Base-by-base conservation (phyloP, 2,113 vertebrate genomes). In the Catharus minimus region DNA sequence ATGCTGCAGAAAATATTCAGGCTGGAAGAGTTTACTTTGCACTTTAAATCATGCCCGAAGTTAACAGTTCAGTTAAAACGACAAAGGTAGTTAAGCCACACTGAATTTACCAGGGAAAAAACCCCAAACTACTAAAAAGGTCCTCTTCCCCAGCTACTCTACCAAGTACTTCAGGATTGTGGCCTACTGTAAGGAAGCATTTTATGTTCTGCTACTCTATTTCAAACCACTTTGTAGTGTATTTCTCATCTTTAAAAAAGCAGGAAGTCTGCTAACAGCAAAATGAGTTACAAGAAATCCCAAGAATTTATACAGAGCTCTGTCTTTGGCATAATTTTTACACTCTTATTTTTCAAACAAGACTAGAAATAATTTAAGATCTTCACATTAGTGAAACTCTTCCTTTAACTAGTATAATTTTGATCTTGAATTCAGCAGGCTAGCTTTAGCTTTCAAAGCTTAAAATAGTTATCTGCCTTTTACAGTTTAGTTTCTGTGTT, bases 401-500 rank as follows among this genome's bases (percentile, higher is more conserved):
- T 84, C 56, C 32, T 20, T 92, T 76, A 78, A 68, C 71, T 75
- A 89, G 44, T 58, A 62, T 9, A 62, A 8, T 61, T 92, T 62
- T 60, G 36, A 79, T 94, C 49, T 81, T 71, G 50, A 65, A 55
- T 76, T 92, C 77, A 92, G 65, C 21, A 56, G 30, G 10, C 62
- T 87, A 64, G 26, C 32, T 91, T 87, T 75, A 56, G 33, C 15
- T 82, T 94, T 72, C 74, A n/a, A 71, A 76, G 46, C 44, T 91
- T 95, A 85, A 93, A 91, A 83, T 71, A 73, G 23, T 56, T 64
- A 56, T 39, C 69, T 90, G 67, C 24, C 26, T 88, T 93, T 68
- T 46, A 28, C 36, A 41, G 50, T 8, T 44, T 24, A 27, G 5
- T 80, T 24, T 71, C 11, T 60, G 7, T 52, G 24, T 68, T 82